A percentile compares a stretch with the other conserved stretches of the same genome.
These are phyloP conservation scores for Epizoanthus illoricatus DNA, from an alignment of 92 coral and sea anemone species.

Conservation along the genomic window DNA sequence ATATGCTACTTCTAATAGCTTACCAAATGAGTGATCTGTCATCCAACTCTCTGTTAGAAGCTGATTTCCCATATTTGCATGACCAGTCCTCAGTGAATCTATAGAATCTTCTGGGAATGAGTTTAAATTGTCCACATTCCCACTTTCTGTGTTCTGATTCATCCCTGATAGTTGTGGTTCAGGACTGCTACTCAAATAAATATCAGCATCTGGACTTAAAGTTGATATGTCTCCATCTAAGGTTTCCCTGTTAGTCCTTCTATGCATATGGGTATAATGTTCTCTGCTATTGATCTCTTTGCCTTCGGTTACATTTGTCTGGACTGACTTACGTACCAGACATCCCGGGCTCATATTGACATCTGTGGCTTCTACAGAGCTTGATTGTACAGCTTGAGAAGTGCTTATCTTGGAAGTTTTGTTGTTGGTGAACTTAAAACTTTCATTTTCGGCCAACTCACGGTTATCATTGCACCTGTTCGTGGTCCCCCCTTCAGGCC, in stretches of 20 bases:
- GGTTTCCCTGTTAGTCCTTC: neutral
- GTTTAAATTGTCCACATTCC: neutral
- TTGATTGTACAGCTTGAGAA: neutral
- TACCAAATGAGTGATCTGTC: constrained; percentile 82
- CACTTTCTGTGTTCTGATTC: neutral
- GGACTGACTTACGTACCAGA: neutral
- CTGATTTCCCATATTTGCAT: constrained; percentile 35
- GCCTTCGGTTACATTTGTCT: neutral
- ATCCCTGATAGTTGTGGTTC: neutral
- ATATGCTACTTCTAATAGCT: neutral
- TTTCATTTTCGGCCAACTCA: too few relatives aligned
- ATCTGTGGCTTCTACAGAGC: neutral
- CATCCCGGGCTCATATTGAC: neutral
- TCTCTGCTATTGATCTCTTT: neutral
- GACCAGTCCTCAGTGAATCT: neutral
- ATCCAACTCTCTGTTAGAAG: constrained; percentile 72
- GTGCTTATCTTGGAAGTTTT: neutral
- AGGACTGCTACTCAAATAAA: constrained; percentile 4
- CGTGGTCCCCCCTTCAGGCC: neutral
- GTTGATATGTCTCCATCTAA: neutral
- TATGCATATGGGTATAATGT: neutral
- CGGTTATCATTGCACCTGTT: too few relatives aligned
- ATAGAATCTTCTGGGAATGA: constrained; percentile 3
- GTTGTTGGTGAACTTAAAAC: neutral
- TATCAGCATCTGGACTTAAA: neutral